Conservation (phyloP, 2,888 invertebrate species). For the Nomada hirtipes region DNA sequence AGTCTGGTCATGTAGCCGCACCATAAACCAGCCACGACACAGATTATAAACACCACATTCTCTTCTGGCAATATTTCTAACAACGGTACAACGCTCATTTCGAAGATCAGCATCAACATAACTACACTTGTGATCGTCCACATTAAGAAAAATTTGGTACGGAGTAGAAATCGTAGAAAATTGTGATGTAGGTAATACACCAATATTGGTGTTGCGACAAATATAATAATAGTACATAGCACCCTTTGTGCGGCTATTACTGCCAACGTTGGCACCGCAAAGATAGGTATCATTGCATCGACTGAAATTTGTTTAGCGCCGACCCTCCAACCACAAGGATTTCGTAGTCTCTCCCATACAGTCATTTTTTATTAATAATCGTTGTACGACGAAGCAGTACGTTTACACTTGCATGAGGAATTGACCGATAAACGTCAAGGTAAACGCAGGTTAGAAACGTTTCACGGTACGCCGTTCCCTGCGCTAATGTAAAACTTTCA, state of each 20-base stretch:
- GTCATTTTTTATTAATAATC: slow-evolving; percentile 70
- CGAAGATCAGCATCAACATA: slow-evolving; percentile 89
- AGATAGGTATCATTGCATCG: slow-evolving; percentile 81
- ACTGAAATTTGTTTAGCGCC: slow-evolving; percentile 82
- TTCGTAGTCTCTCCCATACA: slow-evolving; percentile 74
- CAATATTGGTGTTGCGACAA: slow-evolving; percentile 78
- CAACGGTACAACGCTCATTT: slow-evolving; percentile 89
- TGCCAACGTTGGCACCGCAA: slow-evolving; percentile 79
- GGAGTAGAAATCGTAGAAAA: slow-evolving; percentile 81
- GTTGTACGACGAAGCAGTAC: not conserved
- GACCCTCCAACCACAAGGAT: slow-evolving; percentile 77
- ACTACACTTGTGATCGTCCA: slow-evolving; percentile 90
- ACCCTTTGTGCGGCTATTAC: slow-evolving; percentile 80
- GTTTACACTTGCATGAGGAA: slow-evolving; percentile 44
- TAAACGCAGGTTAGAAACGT: slow-evolving; percentile 52
- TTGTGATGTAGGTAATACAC: slow-evolving; percentile 81
- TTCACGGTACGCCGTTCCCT: not conserved
- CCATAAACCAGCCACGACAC: slow-evolving; percentile 84
- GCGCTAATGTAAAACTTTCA: slow-evolving; percentile 11
- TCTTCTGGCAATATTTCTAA: slow-evolving; percentile 90
- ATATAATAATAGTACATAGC: slow-evolving; percentile 78
- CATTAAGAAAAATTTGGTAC: slow-evolving; percentile 90
- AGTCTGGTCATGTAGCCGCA: slow-evolving; percentile 83
- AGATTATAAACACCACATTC: slow-evolving; percentile 86
- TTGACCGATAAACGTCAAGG: slow-evolving; percentile 7